Evolutionary conservation across 2,888 invertebrate genomes (phyloP), one percentile per base, ranked within the genome.

Genomic region (Stenolophus ochropezus): DNA sequence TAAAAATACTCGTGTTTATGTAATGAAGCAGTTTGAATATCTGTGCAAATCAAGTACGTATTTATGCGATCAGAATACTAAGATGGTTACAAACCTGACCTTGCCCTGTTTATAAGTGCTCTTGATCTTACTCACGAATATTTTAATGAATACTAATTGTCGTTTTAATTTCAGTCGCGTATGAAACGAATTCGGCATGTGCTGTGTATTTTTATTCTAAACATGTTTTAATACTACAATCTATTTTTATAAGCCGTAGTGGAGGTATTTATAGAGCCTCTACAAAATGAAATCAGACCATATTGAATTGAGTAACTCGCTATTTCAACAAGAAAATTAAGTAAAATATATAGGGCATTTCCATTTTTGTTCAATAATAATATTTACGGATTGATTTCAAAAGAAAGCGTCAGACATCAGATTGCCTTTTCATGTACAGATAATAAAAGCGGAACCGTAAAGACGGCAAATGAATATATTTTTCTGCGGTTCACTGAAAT

Each of bases 141-240:
- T 27, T n/a, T 27, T 53, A 75, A 75, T 75, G 56, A 75, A 75
- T 56, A 53, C 53, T 75, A 75, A 75, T 75, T 75, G 53, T 53
- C 25, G 16, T 25, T 53, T 75, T 75, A 75, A 75, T 75, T 75
- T 75, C 53, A 75, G 33, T 51, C 75, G 53, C 53, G 75, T 75
- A 75, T 11, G 2, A 1, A 47, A 49, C 49, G 42, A 42, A 69
- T 73, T 73, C 49, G 49, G n/a, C 49, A n/a, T 20, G n/a, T 23
- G n/a, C 49, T 47, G n/a, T 33, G 18, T 73, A 49, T 73, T 73
- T 73, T 49, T 73, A 73, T 73, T 73, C 73, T 11, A 73, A 73
- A 49, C 73, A 73, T 73, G 73, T 73, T 73, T 73, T 49, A 73
- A 49, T 69, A 73, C 73, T 73, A 73, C 33, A 33, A 1, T 6